Evolutionary conservation across 2,797 vertebrate species (phyloP), one percentile per base, ranked within the genome.

Genomic region (Danio albolineatus): DNA sequence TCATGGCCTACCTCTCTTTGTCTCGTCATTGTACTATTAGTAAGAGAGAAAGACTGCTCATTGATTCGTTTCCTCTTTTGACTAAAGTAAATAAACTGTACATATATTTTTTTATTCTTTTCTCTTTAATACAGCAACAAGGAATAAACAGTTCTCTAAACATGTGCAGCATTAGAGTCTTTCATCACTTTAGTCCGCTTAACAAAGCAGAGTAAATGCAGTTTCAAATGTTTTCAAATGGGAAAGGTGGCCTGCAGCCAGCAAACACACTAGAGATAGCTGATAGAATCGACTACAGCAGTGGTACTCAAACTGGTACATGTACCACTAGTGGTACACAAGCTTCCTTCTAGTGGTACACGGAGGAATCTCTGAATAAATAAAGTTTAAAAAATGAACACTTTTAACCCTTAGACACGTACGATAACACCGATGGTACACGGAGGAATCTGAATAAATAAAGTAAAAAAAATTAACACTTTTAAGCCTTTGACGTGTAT

Each of bases 51-150:
- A 70, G 69, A 73, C 67, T 74, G 62, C 49, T 73, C 43, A 65
- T 46, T 79, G 17, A 65, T 70, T 81, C 48, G 65, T 28, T 41
- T 77, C 53, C 71, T 62, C 41, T 64, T 82, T 46, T 82, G 73
- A 61, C 14, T 57, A 48, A 78, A 64, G 8, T 82, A 87, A 89
- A 90, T 89, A 89, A 85, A 67, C 57, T 89, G 84, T 86, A 82
- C 74, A 88, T 86, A 81, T 83, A 56, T 88, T 89, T 88, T 36
- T 19, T 53, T 38, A 59, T 59, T 78, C n/a, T 62, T 78, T 28
- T 69, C 14, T 73, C 43, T 43, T 49, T 71, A 57, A n/a, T 62
- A 44, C 21, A 64, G n/a, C 4, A n/a, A 59, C 10, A 16, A 41
- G 38, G 16, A 38, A 12, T 38, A 48, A 74, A 49, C 56, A 1